Conservation (phyloP, 2,113 vertebrate species). For the Rhinogobius similis region DNA sequence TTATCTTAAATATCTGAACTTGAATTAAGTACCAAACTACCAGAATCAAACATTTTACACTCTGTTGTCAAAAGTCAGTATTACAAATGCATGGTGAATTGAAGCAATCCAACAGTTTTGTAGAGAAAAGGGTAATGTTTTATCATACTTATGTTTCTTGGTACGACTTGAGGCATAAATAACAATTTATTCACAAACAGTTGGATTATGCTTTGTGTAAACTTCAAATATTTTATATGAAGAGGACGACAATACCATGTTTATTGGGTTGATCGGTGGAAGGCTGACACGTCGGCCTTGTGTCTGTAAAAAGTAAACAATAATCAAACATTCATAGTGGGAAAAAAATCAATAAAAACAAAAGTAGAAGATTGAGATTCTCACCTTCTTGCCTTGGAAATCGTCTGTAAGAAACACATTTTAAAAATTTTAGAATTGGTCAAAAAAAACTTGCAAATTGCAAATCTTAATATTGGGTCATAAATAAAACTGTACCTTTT, state of each 20-base stretch:
- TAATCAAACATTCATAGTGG: background rate
- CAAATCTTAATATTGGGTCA: background rate
- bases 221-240: background rate
- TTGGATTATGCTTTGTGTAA: no score
- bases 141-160: no score
- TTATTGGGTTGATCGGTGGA: constrained; percentile 79
- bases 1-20: no score
- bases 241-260: constrained; percentile 53
- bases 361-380: background rate
- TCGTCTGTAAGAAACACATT: constrained; percentile 76
- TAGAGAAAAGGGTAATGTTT: no score
- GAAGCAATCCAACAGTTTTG: background rate
- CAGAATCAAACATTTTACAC: no score
- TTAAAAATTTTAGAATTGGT: background rate
- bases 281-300: constrained; percentile 86
- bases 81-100: background rate
- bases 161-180: no score
- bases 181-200: no score
- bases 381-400: constrained; percentile 82
- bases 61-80: no score
- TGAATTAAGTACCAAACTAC: no score
- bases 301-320: constrained; percentile 56
- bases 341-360: background rate
- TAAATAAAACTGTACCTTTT: constrained; percentile 58
- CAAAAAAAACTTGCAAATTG: background rate